These are phyloP conservation scores for Phortica magna DNA, from an alignment of 2,888 invertebrate species.

Conservation along the genomic window DNA sequence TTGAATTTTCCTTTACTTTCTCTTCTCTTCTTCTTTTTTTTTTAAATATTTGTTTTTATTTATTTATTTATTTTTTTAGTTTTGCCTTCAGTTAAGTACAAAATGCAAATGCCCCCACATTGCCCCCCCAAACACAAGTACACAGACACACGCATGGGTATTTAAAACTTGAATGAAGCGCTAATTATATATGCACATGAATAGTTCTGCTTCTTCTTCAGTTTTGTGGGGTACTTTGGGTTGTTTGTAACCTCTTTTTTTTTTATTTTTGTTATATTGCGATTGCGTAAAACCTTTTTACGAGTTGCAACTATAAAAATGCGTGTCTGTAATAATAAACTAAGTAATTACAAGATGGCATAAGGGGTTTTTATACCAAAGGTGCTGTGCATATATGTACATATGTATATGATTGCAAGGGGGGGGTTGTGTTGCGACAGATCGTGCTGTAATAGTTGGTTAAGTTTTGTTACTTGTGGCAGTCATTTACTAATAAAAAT, in stretches of 20 bases:
- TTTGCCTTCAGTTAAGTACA: not conserved
- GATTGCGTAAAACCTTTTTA: constrained; percentile 29
- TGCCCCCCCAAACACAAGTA: not conserved
- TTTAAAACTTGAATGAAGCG: constrained; percentile 25
- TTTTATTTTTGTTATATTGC: not conserved
- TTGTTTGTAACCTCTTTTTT: not conserved
- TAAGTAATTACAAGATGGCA: constrained; percentile 32
- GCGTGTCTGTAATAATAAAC: constrained; percentile 24
- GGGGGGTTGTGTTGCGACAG: not conserved
- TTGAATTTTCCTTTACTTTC: too few relatives aligned
- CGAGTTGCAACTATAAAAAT: constrained; percentile 33
- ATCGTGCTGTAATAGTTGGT: not conserved
- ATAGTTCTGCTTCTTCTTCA: not conserved
- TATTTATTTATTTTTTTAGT: not conserved
- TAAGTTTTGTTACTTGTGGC: not conserved
- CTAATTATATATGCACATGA: constrained; percentile 31
- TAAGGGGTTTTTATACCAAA: not conserved
- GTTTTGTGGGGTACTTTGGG: not conserved
- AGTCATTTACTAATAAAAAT: constrained; percentile 17
- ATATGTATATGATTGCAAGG: not conserved
- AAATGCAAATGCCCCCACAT: not conserved
- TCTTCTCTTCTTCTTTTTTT: not conserved
- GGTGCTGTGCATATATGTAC: not conserved
- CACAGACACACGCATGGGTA: not conserved
- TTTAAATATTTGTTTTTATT: not conserved